Evolutionary conservation across 2,797 vertebrate species (phyloP).

Genomic region (Tokudaia tokunoshimensis): DNA sequence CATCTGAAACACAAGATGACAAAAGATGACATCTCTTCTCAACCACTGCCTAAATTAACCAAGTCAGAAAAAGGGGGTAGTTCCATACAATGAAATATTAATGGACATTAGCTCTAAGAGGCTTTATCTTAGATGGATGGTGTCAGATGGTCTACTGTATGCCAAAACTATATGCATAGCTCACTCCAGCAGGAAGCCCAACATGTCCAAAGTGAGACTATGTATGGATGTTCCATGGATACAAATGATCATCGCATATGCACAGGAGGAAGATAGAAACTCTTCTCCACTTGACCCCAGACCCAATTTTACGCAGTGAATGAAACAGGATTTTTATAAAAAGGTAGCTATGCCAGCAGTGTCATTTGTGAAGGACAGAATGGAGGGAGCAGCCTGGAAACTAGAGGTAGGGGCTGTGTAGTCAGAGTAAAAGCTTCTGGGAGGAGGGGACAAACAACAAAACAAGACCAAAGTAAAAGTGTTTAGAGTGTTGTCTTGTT

Average conservation of each 20-base stretch:
- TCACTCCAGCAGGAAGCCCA: conserved; percentile 5
- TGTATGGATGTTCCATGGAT: neutral
- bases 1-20: conserved; percentile 1
- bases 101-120: neutral
- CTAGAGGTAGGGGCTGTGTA: neutral
- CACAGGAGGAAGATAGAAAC: conserved; percentile 5
- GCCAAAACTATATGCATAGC: neutral
- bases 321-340: neutral
- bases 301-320: neutral
- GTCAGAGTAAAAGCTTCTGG: neutral
- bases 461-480: neutral
- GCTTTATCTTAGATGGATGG: neutral
- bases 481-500: neutral
- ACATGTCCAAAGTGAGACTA: conserved; percentile 17
- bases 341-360: neutral
- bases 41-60: conserved; percentile 25
- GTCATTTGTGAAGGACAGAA: neutral
- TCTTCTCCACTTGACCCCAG: neutral
- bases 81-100: conserved; percentile 42
- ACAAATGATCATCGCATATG: neutral
- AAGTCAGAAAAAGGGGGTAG: conserved; percentile 17
- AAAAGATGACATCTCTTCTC: conserved; percentile 36
- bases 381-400: neutral
- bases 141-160: neutral
- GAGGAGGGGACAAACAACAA: neutral